Evolutionary conservation across 2,797 vertebrate genomes (phyloP), one percentile per base, ranked within the genome.

Genomic region (Borostomias antarcticus): DNA sequence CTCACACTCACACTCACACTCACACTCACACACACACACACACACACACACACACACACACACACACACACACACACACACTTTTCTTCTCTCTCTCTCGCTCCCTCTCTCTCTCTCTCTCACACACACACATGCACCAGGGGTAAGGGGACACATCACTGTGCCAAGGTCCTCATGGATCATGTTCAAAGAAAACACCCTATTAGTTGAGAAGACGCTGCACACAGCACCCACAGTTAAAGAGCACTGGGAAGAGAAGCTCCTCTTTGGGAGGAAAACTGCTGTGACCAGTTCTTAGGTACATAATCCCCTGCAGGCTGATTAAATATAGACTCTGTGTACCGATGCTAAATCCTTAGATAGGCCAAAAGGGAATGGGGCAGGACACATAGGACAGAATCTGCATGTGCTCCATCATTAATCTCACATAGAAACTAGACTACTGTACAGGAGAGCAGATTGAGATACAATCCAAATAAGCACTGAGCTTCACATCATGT

Each of bases 161-260:
- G 48, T 51, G 19, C 21, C 19, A 54, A 54, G 52, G 52, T 29
- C 26, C 52, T 54, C 15, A 54, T 29, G 15, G 28, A 54, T 54
- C 26, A 29, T 15, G 29, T 11, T 54, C 26, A 54, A 54, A 54
- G 25, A 54, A 54, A 54, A 54, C 52, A 53, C 51, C 11, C 26
- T 28, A 29, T 54, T 54, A 5, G 11, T 6, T 13, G 11, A 54
- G 25, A 25, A 11, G 52, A 11, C 52, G 4, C 4, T 54, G 26
- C 26, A 54, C 26, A 54, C 9, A 17, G 25, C 28, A 6, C 1
- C 23, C 26, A 26, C 21, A n/a, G 52, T 54, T 15, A 54, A 54
- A 54, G 11, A 17, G 52, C 25, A 11, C 19, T 4, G 23, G 48
- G 48, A 9, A 25, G 48, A 19, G 3, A 9, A 51, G 28, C 11